Base-by-base conservation (phyloP, 1,140 invertebrate species). In the Plectrocnemia conspersa region DNA sequence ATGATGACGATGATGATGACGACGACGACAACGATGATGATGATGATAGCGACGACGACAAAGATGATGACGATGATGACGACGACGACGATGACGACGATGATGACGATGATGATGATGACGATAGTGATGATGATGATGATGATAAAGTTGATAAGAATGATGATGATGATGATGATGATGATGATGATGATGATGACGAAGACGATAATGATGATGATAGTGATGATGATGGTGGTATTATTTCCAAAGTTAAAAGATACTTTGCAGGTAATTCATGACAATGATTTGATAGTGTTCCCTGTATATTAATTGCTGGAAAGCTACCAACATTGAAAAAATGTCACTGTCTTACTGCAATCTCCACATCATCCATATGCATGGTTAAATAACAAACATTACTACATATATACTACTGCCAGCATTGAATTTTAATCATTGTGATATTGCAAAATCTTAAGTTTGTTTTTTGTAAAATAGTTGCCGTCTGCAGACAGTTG, bases 61-160 rank as follows among this genome's bases (percentile, higher is more conserved):
- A 69, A 45, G 63, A 71, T 27, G 63, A 63, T 53, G 63, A 65
- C 33, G 64, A 64, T 62, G 64, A 70, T 63, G 64, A 70, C 72
- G 74, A 72, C 66, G 70, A 68, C 68, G 70, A 69, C 59, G 69
- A 74, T 63, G 72, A 69, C 58, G 63, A 70, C 48, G 69, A 77
- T 45, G 68, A 76, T 16, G 68, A 77, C 36, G 70, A 77, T 27
- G 67, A 76, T 32, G 69, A 72, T 53, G 74, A 79, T 44, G 69
- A 78, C 32, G 68, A 77, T 36, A 69, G 76, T 25, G 73, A 79
- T 58, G 71, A 79, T 48, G 71, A 79, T 61, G 72, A 75, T 33
- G 69, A 73, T 21, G 66, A 75, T 19, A 67, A 74, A 56, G 65
- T 73, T 49, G 67, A 71, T 35, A 66, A 75, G 49, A 62, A 67